These are phyloP conservation scores for Frankliniella fusca DNA, from an alignment of 2,888 invertebrate genomes.

Conservation along the genomic window DNA sequence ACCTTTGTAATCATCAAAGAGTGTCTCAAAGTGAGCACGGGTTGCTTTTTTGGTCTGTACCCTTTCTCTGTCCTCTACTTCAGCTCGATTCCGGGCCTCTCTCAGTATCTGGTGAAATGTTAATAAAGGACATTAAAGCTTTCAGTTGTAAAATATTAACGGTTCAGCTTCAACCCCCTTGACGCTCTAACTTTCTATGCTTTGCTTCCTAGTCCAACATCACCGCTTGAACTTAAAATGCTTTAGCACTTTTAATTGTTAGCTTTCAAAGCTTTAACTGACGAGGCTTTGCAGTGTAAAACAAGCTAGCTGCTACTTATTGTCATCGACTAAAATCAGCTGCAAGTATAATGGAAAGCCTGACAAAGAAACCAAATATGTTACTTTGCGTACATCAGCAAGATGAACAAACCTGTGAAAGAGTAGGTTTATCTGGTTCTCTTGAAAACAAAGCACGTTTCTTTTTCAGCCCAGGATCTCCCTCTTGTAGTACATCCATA, in stretches of 20 bases:
- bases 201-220: no score
- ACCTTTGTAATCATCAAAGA: conserved; percentile 87
- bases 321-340: not conserved
- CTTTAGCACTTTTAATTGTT: no score
- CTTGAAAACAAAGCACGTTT: conserved; percentile 65
- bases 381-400: not conserved
- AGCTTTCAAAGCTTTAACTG: not conserved
- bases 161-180: no score
- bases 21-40: conserved; percentile 66
- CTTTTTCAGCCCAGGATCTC: conserved; percentile 82
- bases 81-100: conserved; percentile 69
- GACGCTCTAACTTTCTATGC: no score
- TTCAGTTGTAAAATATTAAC: no score
- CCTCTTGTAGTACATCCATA: conserved; percentile 87
- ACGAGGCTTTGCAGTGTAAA: not conserved
- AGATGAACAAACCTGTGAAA: conserved; percentile 51
- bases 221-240: no score
- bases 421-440: conserved; percentile 57
- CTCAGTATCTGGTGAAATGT: conserved; percentile 50
- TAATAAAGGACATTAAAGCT: not conserved
- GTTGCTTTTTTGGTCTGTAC: conserved; percentile 48
- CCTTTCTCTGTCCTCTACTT: conserved; percentile 55
- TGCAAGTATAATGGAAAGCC: not conserved
- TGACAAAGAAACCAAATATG: not conserved
- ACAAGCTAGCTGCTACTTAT: not conserved